Conservation (phyloP, 2,797 vertebrate species). For the Cyclopterus lumpus region DNA sequence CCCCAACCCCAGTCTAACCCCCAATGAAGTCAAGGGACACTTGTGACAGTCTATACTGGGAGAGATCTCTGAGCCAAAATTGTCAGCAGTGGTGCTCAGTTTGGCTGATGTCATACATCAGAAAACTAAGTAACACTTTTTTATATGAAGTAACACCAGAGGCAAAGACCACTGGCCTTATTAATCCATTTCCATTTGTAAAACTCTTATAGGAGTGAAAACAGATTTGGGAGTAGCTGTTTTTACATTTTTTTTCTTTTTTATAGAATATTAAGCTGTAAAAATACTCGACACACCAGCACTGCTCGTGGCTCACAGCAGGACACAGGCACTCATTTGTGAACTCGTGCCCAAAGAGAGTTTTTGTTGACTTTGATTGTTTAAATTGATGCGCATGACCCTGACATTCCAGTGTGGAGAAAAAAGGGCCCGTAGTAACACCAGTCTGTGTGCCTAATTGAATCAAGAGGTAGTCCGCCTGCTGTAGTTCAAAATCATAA, state of each 20-base stretch:
- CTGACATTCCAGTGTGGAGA: slow-evolving; percentile 64
- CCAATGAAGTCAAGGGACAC: slow-evolving; percentile 68
- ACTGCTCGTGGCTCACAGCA: slow-evolving; percentile 35
- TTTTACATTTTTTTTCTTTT: background rate
- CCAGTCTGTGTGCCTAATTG: slow-evolving; percentile 59
- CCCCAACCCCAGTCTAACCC: slow-evolving; percentile 39
- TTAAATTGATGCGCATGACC: slow-evolving; percentile 67
- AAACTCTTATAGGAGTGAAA: background rate
- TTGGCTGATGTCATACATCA: slow-evolving; percentile 53
- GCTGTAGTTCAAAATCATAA: slow-evolving; percentile 65
- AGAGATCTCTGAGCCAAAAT: slow-evolving; percentile 62
- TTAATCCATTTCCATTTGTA: background rate
- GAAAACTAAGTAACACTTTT: slow-evolving; percentile 35
- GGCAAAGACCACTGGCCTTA: background rate
- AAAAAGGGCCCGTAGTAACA: slow-evolving; percentile 55
- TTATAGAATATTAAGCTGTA: slow-evolving; percentile 6
- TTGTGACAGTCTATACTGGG: slow-evolving; percentile 69
- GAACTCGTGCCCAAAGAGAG: slow-evolving; percentile 60
- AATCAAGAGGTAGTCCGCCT: slow-evolving; percentile 67
- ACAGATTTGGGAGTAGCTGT: background rate
- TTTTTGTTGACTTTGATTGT: slow-evolving; percentile 73
- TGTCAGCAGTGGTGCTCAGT: slow-evolving; percentile 40
- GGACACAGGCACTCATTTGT: slow-evolving; percentile 41
- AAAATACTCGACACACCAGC: background rate
- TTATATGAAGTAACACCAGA: background rate